Evolutionary conservation across 2,113 vertebrate species (phyloP).

Genomic region (Anser brachyrhynchus): DNA sequence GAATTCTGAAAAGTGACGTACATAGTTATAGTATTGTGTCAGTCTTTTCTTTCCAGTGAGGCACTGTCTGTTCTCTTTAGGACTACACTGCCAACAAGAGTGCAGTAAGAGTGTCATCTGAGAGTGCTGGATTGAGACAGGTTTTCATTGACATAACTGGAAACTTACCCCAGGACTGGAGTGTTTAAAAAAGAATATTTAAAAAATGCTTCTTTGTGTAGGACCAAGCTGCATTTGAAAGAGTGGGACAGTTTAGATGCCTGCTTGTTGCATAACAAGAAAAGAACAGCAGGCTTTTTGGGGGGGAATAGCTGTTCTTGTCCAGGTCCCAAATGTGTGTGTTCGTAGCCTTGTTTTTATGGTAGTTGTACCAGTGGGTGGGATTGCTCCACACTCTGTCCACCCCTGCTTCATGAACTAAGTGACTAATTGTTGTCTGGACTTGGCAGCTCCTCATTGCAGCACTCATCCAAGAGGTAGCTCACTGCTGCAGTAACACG

Average conservation of each 20-base stretch:
- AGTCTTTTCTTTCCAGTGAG: neutral
- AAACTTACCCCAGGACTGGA: neutral
- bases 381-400: neutral
- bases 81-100: neutral
- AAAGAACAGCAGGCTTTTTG: neutral
- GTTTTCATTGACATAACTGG: neutral
- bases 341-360: neutral
- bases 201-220: neutral
- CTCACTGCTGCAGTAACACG: neutral
- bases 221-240: neutral
- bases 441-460: neutral
- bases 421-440: neutral
- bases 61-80: neutral
- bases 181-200: neutral
- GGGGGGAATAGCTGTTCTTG: neutral
- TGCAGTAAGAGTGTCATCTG: neutral
- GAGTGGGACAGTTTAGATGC: neutral
- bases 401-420: neutral
- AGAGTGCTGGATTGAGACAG: neutral
- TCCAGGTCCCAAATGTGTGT: neutral
- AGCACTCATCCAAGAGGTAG: neutral
- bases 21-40: neutral
- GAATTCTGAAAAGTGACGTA: neutral
- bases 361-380: neutral
- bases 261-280: neutral